Evolutionary conservation across 2,888 invertebrate species (phyloP), one percentile per base, ranked within the genome.

Genomic region (Cheilosia soror): DNA sequence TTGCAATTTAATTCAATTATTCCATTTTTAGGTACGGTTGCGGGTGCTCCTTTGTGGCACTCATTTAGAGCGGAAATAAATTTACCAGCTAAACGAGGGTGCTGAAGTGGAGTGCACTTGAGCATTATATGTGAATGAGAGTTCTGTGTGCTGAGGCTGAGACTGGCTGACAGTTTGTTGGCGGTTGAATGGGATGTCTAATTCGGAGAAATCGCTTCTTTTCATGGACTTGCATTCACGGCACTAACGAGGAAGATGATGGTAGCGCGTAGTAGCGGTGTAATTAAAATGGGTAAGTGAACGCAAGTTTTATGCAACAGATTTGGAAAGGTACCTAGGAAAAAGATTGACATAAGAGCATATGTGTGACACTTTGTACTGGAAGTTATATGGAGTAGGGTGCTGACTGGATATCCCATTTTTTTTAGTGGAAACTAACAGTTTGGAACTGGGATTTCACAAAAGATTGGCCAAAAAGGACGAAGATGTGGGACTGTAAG

Each of bases 61-160:
- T 81, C 81, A 81, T 81, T 81, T 81, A 63, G 72, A 76, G 57
- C 76, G 57, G 63, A 81, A 81, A 81, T 81, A 81, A 69, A 81
- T 76, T 81, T 51, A 4, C 37, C 25, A 15, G 47, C 75, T 62
- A 63, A 68, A 81, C 76, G 75, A 81, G 63, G 29, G 27, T 31
- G 42, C 15, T 7, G 11, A 13, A 37, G 15, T 9, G 11, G 47
- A 47, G 15, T 3, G 47, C 42, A 42, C 40, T 20, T 27, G 20
- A 58, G 44, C 11, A 20, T 20, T 20, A 20, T 5, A n/a, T 42
- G 25, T 53, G 62, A 55, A 63, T 62, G 57, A 31, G 42, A 33
- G 25, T 58, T 58, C 40, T 63, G 33, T 27, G 9, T 11, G 7
- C 1, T 31, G 13, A n/a, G 7, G 2, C 0, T n/a, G 25, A 27